Conservation (phyloP, 2,113 vertebrate species). For the Lathamus discolor region DNA sequence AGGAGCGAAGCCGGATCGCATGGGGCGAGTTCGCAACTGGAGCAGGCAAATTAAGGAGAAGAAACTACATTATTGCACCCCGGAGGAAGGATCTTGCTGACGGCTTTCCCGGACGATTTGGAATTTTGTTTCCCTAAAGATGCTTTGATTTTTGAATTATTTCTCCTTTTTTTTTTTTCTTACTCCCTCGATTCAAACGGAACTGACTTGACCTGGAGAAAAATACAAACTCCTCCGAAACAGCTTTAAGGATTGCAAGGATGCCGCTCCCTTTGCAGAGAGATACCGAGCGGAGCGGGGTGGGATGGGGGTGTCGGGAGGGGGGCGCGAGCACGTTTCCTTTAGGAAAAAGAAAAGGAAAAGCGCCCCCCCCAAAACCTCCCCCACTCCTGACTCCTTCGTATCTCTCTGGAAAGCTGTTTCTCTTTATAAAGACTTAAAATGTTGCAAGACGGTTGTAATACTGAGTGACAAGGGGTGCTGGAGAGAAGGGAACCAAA, state of each 20-base stretch:
- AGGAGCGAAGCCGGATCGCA: background rate
- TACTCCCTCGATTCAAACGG: background rate
- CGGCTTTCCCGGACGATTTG: background rate
- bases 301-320: background rate
- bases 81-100: slow-evolving; percentile 20
- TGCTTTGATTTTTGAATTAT: background rate
- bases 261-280: background rate
- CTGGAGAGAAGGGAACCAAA: slow-evolving; percentile 61
- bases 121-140: background rate
- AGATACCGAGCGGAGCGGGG: background rate
- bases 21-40: background rate
- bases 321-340: background rate
- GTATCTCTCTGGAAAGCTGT: slow-evolving; percentile 18
- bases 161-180: background rate
- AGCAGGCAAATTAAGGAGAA: slow-evolving; percentile 36
- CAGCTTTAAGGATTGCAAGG: background rate
- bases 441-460: slow-evolving; percentile 52
- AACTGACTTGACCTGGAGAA: background rate
- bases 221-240: background rate
- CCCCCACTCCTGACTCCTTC: background rate
- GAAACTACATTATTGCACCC: slow-evolving; percentile 11
- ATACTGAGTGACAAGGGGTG: slow-evolving; percentile 64
- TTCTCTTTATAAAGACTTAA: slow-evolving; percentile 61
- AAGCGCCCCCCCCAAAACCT: background rate
- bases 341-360: background rate